These are phyloP conservation scores for Eptatretus burgeri DNA, from an alignment of 2,113 vertebrate genomes.

Conservation along the genomic window DNA sequence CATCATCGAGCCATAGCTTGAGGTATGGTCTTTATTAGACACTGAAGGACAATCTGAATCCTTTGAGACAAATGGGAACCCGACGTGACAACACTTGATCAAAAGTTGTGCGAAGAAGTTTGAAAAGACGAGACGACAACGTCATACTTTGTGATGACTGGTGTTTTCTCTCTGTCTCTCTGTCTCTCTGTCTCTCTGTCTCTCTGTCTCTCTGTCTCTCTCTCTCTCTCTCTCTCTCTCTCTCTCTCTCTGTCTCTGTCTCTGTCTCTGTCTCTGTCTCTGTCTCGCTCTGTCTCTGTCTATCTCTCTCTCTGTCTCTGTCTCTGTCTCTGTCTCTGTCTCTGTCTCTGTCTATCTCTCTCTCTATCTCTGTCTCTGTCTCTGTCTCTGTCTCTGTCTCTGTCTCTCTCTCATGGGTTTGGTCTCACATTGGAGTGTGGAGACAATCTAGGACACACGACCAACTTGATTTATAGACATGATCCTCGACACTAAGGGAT, in stretches of 20 bases:
- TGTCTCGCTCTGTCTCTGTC: not conserved
- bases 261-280: not conserved
- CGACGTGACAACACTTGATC: too few relatives aligned
- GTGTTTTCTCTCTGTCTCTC: conserved; percentile 1
- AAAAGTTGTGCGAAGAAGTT: too few relatives aligned
- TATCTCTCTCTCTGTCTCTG: not conserved
- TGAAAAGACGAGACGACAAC: too few relatives aligned
- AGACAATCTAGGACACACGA: too few relatives aligned
- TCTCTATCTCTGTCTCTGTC: not conserved
- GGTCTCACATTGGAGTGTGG: too few relatives aligned
- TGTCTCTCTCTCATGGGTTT: not conserved
- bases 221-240: conserved; percentile 1
- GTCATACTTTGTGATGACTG: too few relatives aligned
- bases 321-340: not conserved
- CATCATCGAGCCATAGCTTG: too few relatives aligned
- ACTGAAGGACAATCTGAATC: too few relatives aligned
- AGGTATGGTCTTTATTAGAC: too few relatives aligned
- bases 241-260: not conserved
- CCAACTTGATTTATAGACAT: too few relatives aligned
- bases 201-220: not conserved
- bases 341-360: not conserved
- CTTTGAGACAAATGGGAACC: too few relatives aligned
- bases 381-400: not conserved
- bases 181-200: not conserved
- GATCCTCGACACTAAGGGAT: too few relatives aligned